Conservation (phyloP, 2,113 vertebrate genomes). For the Dryoscopus gambensis region DNA sequence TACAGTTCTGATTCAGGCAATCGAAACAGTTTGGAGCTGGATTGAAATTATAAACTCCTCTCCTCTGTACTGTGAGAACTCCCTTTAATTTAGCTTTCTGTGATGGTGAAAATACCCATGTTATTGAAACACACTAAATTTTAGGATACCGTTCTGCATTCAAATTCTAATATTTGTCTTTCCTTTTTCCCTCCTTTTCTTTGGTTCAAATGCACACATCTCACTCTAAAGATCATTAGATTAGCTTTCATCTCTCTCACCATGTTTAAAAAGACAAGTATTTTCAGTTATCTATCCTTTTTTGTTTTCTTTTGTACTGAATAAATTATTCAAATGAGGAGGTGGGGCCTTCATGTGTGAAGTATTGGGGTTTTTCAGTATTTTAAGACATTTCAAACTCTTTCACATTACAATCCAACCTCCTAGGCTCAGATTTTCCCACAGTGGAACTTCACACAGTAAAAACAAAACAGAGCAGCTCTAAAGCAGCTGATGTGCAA, state of each 20-base stretch:
- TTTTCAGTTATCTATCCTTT: not conserved
- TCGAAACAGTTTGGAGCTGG: not conserved
- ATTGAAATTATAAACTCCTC: not conserved
- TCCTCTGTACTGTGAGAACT: not conserved
- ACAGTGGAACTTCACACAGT: not conserved
- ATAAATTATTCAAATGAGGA: not conserved
- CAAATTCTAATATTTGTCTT: not conserved
- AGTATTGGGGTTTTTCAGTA: not conserved
- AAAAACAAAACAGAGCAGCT: not conserved
- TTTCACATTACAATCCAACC: not conserved
- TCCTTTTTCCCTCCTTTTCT: not conserved
- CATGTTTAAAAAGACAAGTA: not conserved
- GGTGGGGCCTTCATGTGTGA: accelerated
- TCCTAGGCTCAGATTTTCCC: not conserved
- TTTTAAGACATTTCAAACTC: not conserved
- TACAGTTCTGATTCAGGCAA: not conserved
- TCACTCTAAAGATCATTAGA: not conserved
- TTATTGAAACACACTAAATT: not conserved
- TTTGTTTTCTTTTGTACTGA: not conserved
- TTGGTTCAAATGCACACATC: not conserved
- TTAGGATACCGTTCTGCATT: not conserved
- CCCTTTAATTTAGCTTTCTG: not conserved
- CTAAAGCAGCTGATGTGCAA: not conserved
- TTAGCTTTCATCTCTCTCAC: not conserved
- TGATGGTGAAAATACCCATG: not conserved